Conservation (phyloP, 2,888 invertebrate species). For the Peribatodes rhomboidaria region DNA sequence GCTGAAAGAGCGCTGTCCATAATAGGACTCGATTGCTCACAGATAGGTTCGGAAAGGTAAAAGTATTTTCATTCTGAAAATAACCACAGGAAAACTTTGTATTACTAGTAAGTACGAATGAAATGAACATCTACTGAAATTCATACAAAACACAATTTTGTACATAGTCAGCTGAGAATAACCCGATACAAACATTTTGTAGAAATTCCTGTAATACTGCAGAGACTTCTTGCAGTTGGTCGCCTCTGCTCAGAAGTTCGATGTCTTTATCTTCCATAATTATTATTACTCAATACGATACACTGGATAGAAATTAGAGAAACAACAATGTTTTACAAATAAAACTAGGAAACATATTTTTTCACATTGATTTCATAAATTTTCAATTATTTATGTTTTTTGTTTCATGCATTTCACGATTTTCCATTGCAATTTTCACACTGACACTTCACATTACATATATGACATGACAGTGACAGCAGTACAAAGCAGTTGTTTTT, state of each 20-base stretch:
- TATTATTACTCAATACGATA: not conserved
- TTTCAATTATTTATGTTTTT: too few relatives aligned
- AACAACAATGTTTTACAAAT: too few relatives aligned
- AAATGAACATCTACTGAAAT: not conserved
- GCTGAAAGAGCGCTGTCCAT: slow-evolving; percentile 88
- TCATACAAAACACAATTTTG: not conserved
- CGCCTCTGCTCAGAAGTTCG: slow-evolving; percentile 61
- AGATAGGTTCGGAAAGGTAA: slow-evolving; percentile 88
- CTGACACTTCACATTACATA: too few relatives aligned
- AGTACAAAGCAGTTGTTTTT: too few relatives aligned
- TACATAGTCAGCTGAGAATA: not conserved
- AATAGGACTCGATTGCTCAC: slow-evolving; percentile 83
- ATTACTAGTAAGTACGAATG: not conserved
- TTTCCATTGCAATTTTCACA: too few relatives aligned
- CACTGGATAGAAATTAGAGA: not conserved
- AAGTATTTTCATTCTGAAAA: slow-evolving; percentile 82
- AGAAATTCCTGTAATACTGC: slow-evolving; percentile 66
- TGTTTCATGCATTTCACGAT: too few relatives aligned
- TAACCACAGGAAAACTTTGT: not conserved
- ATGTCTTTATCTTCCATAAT: slow-evolving; percentile 75
- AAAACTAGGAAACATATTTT: too few relatives aligned
- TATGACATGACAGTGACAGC: too few relatives aligned
- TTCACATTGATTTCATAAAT: too few relatives aligned
- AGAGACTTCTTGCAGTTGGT: slow-evolving; percentile 59
- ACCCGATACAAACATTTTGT: slow-evolving; percentile 58